Conservation (phyloP, 2,888 invertebrate genomes). For the Pherbina coryleti region DNA sequence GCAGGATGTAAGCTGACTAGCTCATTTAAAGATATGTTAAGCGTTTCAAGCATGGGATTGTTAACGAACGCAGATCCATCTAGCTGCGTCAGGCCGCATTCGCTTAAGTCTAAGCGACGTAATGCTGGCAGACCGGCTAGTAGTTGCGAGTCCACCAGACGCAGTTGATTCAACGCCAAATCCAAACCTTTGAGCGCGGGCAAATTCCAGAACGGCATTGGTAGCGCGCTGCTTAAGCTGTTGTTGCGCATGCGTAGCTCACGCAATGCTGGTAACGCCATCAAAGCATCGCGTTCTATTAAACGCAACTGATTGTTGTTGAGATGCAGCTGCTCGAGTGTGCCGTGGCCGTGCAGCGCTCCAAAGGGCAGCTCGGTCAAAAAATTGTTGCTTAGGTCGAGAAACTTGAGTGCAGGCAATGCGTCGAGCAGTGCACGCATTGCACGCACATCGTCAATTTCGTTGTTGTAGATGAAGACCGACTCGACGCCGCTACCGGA, state of each 20-base stretch:
- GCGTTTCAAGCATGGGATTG: conserved; percentile 80
- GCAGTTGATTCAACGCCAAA: conserved; percentile 81
- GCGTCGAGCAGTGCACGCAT: conserved; percentile 82
- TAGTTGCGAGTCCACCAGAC: conserved; percentile 79
- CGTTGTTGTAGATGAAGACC: conserved; percentile 81
- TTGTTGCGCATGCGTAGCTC: conserved; percentile 87
- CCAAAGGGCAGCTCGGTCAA: conserved; percentile 84
- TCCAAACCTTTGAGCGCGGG: conserved; percentile 88
- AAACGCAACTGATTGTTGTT: conserved; percentile 82
- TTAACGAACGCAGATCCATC: conserved; percentile 82
- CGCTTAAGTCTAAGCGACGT: conserved; percentile 81
- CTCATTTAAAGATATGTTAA: conserved; percentile 84
- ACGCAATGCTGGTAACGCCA: conserved; percentile 85
- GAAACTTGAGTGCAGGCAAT: conserved; percentile 80
- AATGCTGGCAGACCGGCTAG: conserved; percentile 81
- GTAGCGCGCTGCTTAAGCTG: conserved; percentile 79
- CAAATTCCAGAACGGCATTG: conserved; percentile 86
- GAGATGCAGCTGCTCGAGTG: conserved; percentile 83
- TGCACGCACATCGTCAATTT: conserved; percentile 81
- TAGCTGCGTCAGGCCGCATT: conserved; percentile 78
- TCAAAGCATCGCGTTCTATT: conserved; percentile 84
- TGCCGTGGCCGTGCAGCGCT: conserved; percentile 82
- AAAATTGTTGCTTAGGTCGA: conserved; percentile 84
- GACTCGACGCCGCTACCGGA: conserved; percentile 83
- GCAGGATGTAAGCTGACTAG: conserved; percentile 80